These are phyloP conservation scores for Aphrophora alni DNA, from an alignment of 2,888 invertebrate species.

Conservation along the genomic window DNA sequence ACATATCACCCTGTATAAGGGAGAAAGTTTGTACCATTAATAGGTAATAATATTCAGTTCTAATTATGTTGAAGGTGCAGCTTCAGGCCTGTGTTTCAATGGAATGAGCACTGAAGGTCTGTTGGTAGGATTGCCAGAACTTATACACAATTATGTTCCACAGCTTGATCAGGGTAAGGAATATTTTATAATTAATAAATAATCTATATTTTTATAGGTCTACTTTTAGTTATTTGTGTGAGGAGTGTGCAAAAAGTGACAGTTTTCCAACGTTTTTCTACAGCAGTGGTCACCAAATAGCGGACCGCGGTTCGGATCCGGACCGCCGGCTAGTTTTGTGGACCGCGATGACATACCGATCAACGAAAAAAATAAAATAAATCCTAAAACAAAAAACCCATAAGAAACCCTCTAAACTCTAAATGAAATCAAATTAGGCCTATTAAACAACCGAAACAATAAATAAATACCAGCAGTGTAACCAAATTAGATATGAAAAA, in stretches of 20 bases:
- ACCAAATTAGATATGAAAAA: too few relatives aligned
- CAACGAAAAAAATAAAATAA: too few relatives aligned
- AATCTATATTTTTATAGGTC: neutral
- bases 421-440: too few relatives aligned
- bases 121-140: slow-evolving; percentile 25
- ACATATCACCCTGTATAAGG: too few relatives aligned
- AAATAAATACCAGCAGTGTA: too few relatives aligned
- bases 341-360: too few relatives aligned
- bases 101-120: slow-evolving; percentile 17
- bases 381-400: too few relatives aligned
- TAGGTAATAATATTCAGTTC: neutral
- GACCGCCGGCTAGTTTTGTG: too few relatives aligned
- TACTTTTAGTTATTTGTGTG: neutral
- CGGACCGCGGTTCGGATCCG: too few relatives aligned
- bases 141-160: slow-evolving; percentile 10
- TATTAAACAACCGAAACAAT: too few relatives aligned
- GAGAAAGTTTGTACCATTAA: too few relatives aligned
- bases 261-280: neutral
- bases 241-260: neutral
- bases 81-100: slow-evolving; percentile 23
- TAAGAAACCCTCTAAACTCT: too few relatives aligned
- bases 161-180: slow-evolving; percentile 7
- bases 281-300: neutral
- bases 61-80: neutral
- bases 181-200: neutral